Evolutionary conservation across 2,113 vertebrate genomes (phyloP).

Genomic region (Paraplagusia blochii): DNA sequence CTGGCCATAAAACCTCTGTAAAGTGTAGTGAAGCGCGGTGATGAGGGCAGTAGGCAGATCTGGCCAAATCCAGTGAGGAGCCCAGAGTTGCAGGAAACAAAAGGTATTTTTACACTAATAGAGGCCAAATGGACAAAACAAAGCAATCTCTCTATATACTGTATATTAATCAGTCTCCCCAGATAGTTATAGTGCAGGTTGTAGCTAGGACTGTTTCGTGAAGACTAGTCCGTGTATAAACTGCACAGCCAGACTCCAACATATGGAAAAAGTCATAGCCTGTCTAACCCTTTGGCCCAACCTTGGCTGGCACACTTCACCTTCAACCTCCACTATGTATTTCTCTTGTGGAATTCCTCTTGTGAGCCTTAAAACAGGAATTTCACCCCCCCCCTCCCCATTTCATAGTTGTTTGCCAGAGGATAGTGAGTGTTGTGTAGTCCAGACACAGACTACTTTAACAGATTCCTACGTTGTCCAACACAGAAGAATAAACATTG

Average conservation of each 20-base stretch:
- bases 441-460: constrained; percentile 65
- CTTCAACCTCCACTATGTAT: constrained; percentile 85
- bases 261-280: constrained; percentile 42
- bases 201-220: constrained; percentile 3
- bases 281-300: constrained; percentile 60
- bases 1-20: constrained; percentile 68
- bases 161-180: no score
- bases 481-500: constrained; percentile 3
- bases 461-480: constrained; percentile 43
- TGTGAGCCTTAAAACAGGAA: constrained; percentile 73
- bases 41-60: constrained; percentile 48
- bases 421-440: constrained; percentile 81
- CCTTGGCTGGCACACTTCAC: constrained; percentile 68
- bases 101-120: no score
- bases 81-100: constrained; percentile 37
- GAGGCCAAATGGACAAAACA: no score
- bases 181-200: neutral
- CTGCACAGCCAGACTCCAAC: constrained; percentile 41
- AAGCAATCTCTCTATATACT: no score
- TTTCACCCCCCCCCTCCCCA: constrained; percentile 77
- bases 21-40: constrained; percentile 72
- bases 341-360: constrained; percentile 84
- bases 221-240: neutral
- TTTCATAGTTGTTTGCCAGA: constrained; percentile 79
- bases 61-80: constrained; percentile 30